Evolutionary conservation across 2,888 invertebrate species (phyloP), one percentile per base, ranked within the genome.

Genomic region (Gastrophysa polygoni): DNA sequence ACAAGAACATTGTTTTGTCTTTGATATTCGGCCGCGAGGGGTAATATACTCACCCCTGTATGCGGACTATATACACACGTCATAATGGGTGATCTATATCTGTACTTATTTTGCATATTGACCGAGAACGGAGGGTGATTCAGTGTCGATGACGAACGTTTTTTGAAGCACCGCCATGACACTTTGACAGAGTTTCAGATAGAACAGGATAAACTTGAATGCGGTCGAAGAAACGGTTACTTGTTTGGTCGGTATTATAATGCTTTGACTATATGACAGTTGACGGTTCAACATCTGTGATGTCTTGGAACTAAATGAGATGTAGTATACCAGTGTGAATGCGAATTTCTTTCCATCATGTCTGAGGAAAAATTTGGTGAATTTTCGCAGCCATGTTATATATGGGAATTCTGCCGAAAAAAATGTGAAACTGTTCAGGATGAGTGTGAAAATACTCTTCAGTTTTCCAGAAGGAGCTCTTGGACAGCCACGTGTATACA

Each of bases 71-170:
- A 56, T 60, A 60, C 51, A 55, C 60, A 63, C 54, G 63, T 63
- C 63, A 63, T 63, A 57, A 64, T 59, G 62, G 57, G 63, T 66
- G 66, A 66, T 66, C 66, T 66, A 63, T 66, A 66, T 66, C 66
- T 64, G 58, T 63, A 64, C 61, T 68, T 71, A 70, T 71, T 71
- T 71, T 71, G 71, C 71, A 71, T 71, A 71, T 71, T 69, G 71
- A 70, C 71, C 69, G 70, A 50, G 51, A 56, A 49, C 46, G 57
- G 59, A 59, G 63, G 63, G 63, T 63, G 63, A 63, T 63, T 63
- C 63, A 56, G 51, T 55, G 55, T 55, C 59, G 59, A 63, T 63
- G 63, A 63, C 63, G 63, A 63, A 63, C 58, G 46, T 63, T 63
- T 61, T 63, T 59, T 43, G 55, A 49, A n/a, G n/a, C n/a, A 55